Evolutionary conservation across 2,888 invertebrate genomes (phyloP), one percentile per base, ranked within the genome.

Genomic region (Auanema sp.): DNA sequence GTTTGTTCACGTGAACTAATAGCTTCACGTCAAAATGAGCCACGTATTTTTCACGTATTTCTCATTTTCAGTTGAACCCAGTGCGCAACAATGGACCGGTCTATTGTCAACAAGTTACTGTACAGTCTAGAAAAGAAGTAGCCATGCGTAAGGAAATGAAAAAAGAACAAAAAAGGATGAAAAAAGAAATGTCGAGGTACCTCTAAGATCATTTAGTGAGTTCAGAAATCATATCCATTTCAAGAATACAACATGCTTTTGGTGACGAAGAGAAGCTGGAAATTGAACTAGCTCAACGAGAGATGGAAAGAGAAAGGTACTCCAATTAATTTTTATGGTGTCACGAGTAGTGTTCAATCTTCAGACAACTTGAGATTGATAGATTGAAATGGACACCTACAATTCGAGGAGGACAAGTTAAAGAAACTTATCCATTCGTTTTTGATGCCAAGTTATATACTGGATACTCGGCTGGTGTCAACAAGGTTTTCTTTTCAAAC

Each of bases 201-300:
- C n/a, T 1, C 11, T 50, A 43, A 43, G 11, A 12, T 12, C n/a
- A 43, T 11, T 43, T 14, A 8, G 3, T 18, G 18, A 50, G 14
- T 40, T 21, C 24, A 24, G 16, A n/a, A 42, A 87, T 88, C 10
- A 92, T 92, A 83, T 88, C 81, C 71, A 89, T 90, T 18, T 88
- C 92, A 92, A 91, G 84, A 91, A 92, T 83, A 92, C 92, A 83
- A 92, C 92, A 84, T 91, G 90, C 83, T 83, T 89, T 66, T 50
- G 71, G 69, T 72, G 78, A 64, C 56, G 73, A 58, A 67, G 77
- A 54, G 75, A 77, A 64, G 69, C 58, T 76, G 42, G 77, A 74
- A 52, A 43, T 77, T 41, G 76, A 77, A 60, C 53, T 76, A 64
- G 68, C 70, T 25, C 73, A 77, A 56, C 65, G 69, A 41, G 75